These are phyloP conservation scores for Pseudochirops corinnae DNA, from an alignment of 2,797 vertebrate genomes.

Conservation along the genomic window DNA sequence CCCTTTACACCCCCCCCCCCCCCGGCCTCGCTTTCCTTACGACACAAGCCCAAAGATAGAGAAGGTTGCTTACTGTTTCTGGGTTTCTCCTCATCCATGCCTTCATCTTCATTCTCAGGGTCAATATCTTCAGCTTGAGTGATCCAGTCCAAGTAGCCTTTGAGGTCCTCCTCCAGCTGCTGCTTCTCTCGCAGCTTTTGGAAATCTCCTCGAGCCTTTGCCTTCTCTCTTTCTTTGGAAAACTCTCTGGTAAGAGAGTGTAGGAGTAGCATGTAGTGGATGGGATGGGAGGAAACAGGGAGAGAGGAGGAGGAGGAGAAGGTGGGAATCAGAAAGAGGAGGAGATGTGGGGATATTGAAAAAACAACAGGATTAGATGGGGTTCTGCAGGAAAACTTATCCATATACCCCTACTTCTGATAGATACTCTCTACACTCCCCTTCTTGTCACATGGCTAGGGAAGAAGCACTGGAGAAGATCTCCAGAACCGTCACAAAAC, in stretches of 20 bases:
- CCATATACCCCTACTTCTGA: conserved; percentile 29
- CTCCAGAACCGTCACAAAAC: background rate
- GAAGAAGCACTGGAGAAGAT: background rate
- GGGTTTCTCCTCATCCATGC: conserved; percentile 96
- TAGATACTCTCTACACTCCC: conserved; percentile 58
- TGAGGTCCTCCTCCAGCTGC: conserved; percentile 96
- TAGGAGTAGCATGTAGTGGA: conserved; percentile 32
- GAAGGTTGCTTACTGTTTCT: conserved; percentile 93
- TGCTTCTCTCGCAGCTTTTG: conserved; percentile 98
- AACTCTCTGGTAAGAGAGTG: conserved; percentile 91
- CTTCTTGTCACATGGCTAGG: conserved; percentile 11
- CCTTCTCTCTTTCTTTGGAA: conserved; percentile 99
- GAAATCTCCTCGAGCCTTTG: conserved; percentile 98
- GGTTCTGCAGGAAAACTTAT: conserved; percentile 35
- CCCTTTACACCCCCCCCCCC: no score
- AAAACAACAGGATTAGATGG: conserved; percentile 74
- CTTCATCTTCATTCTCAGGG: conserved; percentile 98
- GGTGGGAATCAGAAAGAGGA: background rate
- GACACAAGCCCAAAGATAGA: conserved; percentile 57
- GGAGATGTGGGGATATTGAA: conserved; percentile 60
- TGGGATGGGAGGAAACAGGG: conserved; percentile 44
- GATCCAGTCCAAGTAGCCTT: conserved; percentile 99
- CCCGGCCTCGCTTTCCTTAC: background rate
- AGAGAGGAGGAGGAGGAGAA: conserved; percentile 9
- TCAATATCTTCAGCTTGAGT: conserved; percentile 99